Evolutionary conservation across 2,113 vertebrate genomes (phyloP), one percentile per base, ranked within the genome.

Genomic region (Thunnus thynnus): DNA sequence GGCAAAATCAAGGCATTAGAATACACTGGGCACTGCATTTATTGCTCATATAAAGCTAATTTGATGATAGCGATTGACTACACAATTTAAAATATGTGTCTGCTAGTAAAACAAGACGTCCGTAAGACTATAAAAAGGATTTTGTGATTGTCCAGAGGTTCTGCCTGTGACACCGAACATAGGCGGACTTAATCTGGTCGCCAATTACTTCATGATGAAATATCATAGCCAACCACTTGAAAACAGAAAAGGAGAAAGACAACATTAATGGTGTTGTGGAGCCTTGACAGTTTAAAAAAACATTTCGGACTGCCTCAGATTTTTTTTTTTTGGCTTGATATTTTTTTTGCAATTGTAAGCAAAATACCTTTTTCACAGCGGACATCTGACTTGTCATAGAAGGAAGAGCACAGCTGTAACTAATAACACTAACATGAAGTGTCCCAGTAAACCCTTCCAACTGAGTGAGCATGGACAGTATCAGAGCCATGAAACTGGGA

Each of bases 1-100:
- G 79, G 47, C 73, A 80, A 46, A 58, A 75, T 52, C 87, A 88
- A 78, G 78, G 57, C 74, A 80, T 54, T 48, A 46, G 3, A 84
- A 65, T 64, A 27, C 62, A 58, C 14, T 18, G 11, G 20, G 16
- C 20, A 65, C n/a, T 22, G 76, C 9, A 54, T 64, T 5, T 48
- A n/a, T 13, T 44, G 6, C 5, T 55, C 6, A 4, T 46, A 0
- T 54, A n/a, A 61, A 61, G 25, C 57, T 54, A 36, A 20, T 11
- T 13, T 13, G 3, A 46, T 22, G n/a, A 25, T 30, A 30, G 27
- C 27, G 27, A 30, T 14, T 25, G 46, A n/a, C 3, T 3, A 4
- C 18, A 14, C 13, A 5, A 9, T 3, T 62, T 5, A 32, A 57
- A 67, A 51, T 22, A 14, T n/a, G 3, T 2, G 13, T 3, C 25